phyloP scores from a whole-genome alignment of 2,113 vertebrate species.

The Gopherus evgoodei region DNA sequence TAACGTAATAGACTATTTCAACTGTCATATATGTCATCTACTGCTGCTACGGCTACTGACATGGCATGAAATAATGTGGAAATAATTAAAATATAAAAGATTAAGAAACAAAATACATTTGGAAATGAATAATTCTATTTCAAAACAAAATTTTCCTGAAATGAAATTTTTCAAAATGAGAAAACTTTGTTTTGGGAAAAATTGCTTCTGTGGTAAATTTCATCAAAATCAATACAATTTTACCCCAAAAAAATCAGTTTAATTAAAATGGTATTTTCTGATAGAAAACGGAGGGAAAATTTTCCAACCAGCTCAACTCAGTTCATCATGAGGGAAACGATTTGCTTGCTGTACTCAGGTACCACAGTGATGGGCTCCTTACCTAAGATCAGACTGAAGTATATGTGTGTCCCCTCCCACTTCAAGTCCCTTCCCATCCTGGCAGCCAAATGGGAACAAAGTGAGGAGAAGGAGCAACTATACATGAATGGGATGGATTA shows the following conservation, averaged over 20 bases:
- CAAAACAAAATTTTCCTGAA: neutral
- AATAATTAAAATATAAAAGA: neutral
- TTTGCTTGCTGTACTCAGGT: neutral
- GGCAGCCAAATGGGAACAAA: neutral
- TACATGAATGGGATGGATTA: neutral
- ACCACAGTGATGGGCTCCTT: neutral
- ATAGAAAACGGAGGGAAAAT: neutral
- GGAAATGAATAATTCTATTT: neutral
- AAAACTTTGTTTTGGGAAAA: neutral
- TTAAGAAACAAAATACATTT: neutral
- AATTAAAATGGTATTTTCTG: neutral
- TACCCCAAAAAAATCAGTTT: neutral
- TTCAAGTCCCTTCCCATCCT: neutral
- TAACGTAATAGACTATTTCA: neutral
- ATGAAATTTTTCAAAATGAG: neutral
- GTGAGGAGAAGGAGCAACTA: neutral
- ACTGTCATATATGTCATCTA: neutral
- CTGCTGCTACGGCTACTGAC: neutral
- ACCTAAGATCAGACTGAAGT: neutral
- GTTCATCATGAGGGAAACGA: neutral
- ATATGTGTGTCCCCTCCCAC: neutral
- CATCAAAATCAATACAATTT: neutral
- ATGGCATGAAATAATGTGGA: neutral
- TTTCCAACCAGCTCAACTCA: neutral
- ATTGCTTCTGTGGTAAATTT: neutral